phyloP scores from a whole-genome alignment of 2,797 vertebrate species.

The Saguinus oedipus region DNA sequence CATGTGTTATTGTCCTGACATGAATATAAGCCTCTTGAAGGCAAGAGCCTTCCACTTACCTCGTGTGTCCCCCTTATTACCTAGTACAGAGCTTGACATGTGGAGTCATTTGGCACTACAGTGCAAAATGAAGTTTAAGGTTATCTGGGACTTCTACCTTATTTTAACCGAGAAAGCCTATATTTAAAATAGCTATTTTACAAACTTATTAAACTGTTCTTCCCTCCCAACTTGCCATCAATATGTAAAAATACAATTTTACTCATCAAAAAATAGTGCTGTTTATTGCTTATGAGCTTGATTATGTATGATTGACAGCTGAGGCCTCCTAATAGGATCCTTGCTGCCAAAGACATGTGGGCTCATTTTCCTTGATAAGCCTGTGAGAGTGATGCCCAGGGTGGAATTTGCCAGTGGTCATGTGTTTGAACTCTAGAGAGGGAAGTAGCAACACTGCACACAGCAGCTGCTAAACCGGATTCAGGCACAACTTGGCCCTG shows the following conservation, averaged over 20 bases:
- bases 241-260: conserved; percentile 61
- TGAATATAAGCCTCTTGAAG: not conserved
- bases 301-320: conserved; percentile 75
- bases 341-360: not conserved
- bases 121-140: conserved; percentile 6
- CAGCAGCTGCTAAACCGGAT: not conserved
- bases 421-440: not conserved
- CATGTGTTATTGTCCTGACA: not conserved
- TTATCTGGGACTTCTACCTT: conserved; percentile 15
- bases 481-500: not conserved
- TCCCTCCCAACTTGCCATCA: conserved; percentile 47
- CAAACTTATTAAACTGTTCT: conserved; percentile 46
- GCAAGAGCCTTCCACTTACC: not conserved
- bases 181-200: conserved; percentile 57
- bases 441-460: not conserved
- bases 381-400: not conserved
- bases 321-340: conserved; percentile 63
- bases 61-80: not conserved
- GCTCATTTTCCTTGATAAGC: not conserved
- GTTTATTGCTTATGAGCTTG: conserved; percentile 74
- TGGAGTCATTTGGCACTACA: not conserved
- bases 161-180: conserved; percentile 64
- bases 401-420: not conserved
- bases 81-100: no score
- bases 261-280: conserved; percentile 38